Percentiles rank a stretch among this genome's conserved stretches.
Evolutionary conservation across 2,113 vertebrate genomes (phyloP).

Genomic region (Burhinus bistriatus): DNA sequence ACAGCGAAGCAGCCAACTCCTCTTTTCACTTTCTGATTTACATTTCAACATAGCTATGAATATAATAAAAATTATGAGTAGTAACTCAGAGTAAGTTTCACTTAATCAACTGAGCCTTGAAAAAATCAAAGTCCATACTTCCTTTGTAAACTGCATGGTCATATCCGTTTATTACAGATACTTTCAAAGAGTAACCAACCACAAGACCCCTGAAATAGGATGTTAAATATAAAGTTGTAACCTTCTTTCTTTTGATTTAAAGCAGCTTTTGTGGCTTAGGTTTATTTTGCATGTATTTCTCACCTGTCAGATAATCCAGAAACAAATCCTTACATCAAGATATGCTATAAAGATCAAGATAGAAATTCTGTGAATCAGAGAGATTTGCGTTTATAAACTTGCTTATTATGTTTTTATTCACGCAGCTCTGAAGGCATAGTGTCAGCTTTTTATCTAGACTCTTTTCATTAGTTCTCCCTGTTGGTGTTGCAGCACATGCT

Average conservation of each 20-base stretch:
- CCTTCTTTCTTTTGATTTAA: slow-evolving; percentile 46
- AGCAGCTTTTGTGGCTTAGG: slow-evolving; percentile 26
- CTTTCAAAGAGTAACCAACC: neutral
- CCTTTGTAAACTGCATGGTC: slow-evolving; percentile 1
- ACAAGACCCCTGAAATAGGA: neutral
- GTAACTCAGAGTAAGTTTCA: neutral
- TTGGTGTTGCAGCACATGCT: slow-evolving; percentile 73
- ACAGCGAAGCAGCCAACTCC: neutral
- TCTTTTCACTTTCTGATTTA: neutral
- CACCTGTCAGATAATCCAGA: slow-evolving; percentile 53
- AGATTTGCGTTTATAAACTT: slow-evolving; percentile 65
- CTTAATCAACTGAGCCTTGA: neutral
- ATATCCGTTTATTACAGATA: neutral
- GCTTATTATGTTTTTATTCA: slow-evolving; percentile 74
- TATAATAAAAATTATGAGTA: neutral
- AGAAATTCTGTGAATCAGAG: slow-evolving; percentile 62
- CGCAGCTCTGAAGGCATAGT: slow-evolving; percentile 55
- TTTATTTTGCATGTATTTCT: slow-evolving; percentile 43
- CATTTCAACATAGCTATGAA: neutral
- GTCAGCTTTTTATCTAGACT: slow-evolving; percentile 76
- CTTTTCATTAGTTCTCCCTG: slow-evolving; percentile 81
- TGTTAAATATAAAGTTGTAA: slow-evolving; percentile 45
- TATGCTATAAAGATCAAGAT: slow-evolving; percentile 52
- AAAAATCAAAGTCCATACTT: slow-evolving; percentile 7
- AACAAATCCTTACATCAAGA: slow-evolving; percentile 49